These are phyloP conservation scores for Myotis findleyi DNA, from an alignment of 2,797 vertebrate species.

Conservation along the genomic window DNA sequence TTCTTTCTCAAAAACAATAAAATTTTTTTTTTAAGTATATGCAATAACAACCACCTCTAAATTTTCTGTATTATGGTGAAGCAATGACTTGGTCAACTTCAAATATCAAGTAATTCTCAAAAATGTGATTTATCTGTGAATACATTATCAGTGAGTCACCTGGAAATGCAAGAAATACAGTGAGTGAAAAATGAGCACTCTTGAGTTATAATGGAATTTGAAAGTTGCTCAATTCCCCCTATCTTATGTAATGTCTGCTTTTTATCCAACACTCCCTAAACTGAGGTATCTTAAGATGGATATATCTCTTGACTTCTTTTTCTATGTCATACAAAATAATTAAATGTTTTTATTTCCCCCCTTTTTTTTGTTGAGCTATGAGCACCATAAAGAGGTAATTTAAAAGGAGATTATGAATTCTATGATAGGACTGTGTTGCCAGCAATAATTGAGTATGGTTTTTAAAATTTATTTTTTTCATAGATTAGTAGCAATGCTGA, in stretches of 20 bases:
- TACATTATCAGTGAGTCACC: not conserved
- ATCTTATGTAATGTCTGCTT: not conserved
- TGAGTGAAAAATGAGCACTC: not conserved
- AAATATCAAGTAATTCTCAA: not conserved
- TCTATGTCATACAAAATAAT: not conserved
- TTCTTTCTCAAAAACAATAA: not conserved
- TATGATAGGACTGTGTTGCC: not conserved
- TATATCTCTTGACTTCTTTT: not conserved
- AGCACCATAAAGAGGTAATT: not conserved
- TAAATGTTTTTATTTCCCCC: not conserved
- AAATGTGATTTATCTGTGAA: not conserved
- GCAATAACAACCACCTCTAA: not conserved
- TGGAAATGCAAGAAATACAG: not conserved
- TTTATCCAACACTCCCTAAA: not conserved
- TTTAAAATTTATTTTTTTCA: not conserved
- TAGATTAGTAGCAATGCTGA: not conserved
- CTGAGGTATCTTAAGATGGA: not conserved
- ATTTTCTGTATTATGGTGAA: not conserved
- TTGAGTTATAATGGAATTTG: not conserved
- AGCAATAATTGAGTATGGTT: not conserved
- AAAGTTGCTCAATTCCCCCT: not conserved
- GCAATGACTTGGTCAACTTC: not conserved
- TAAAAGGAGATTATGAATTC: not conserved
- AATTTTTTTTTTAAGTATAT: not conserved
- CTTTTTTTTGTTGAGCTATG: not conserved